Evolutionary conservation across 2,888 invertebrate genomes (phyloP).

Genomic region (Coelinius sp.): DNA sequence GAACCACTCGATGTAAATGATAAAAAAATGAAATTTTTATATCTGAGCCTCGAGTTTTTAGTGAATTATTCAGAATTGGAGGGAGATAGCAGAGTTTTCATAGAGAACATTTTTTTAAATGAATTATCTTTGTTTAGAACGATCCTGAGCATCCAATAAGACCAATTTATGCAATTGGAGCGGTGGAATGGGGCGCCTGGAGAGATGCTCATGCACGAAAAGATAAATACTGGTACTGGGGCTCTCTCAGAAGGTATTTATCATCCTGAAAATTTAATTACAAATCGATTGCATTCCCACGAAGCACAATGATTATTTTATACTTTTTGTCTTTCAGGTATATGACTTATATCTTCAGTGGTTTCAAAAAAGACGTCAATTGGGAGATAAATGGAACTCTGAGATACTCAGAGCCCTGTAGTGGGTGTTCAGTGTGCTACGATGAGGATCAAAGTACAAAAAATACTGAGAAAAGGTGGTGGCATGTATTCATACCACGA

Average conservation of each 20-base stretch:
- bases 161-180: slow-evolving; percentile 86
- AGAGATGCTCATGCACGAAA: slow-evolving; percentile 82
- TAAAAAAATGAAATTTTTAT: slow-evolving; percentile 12
- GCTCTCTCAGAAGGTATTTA: slow-evolving; percentile 76
- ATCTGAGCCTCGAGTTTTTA: not conserved
- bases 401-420: slow-evolving; percentile 85
- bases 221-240: slow-evolving; percentile 93
- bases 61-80: not conserved
- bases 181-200: slow-evolving; percentile 89
- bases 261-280: not conserved
- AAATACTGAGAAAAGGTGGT: slow-evolving; percentile 69
- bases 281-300: not conserved
- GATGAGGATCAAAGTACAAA: slow-evolving; percentile 65
- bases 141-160: slow-evolving; percentile 70
- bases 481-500: slow-evolving; percentile 70
- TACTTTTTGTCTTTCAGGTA: slow-evolving; percentile 70
- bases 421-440: slow-evolving; percentile 85
- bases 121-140: slow-evolving; percentile 50
- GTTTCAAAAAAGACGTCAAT: slow-evolving; percentile 76
- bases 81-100: too few species aligned
- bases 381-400: slow-evolving; percentile 82
- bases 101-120: too few species aligned
- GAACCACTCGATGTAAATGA: slow-evolving; percentile 70
- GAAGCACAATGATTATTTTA: not conserved
- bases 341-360: slow-evolving; percentile 83